These are phyloP conservation scores for Rattus rattus DNA, from an alignment of 2,113 vertebrate genomes.

Conservation along the genomic window DNA sequence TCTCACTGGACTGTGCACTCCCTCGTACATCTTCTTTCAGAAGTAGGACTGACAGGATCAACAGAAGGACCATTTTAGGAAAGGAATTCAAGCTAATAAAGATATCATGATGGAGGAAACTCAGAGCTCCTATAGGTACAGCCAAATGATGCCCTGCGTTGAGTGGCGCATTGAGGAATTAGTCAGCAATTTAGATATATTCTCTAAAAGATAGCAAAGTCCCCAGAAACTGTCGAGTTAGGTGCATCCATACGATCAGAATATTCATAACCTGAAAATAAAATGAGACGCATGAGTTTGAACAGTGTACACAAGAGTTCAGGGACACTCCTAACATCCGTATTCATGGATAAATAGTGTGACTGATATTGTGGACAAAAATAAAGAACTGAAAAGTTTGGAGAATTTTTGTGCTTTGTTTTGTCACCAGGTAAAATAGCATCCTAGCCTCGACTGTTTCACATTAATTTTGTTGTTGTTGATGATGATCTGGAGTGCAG, in stretches of 20 bases:
- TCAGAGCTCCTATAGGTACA: constrained; percentile 47
- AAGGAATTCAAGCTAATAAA: constrained; percentile 86
- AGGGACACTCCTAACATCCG: not conserved
- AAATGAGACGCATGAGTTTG: constrained; percentile 39
- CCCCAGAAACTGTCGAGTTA: constrained; percentile 70
- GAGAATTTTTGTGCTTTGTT: not conserved
- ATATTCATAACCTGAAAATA: constrained; percentile 86
- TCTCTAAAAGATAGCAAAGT: constrained; percentile 79
- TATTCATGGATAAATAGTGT: not conserved
- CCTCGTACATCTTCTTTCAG: constrained; percentile 88
- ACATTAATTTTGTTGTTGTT: constrained; percentile 20
- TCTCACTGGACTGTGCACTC: constrained; percentile 92
- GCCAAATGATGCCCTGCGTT: constrained; percentile 66
- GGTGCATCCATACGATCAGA: constrained; percentile 75
- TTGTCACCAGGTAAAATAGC: not conserved
- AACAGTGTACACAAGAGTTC: not conserved
- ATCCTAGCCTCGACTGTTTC: not conserved
- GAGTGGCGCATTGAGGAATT: constrained; percentile 58
- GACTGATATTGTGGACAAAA: not conserved
- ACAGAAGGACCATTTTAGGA: constrained; percentile 91
- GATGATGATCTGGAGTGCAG: not conserved
- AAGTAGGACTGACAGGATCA: constrained; percentile 87
- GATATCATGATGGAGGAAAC: constrained; percentile 84
- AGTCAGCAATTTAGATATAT: constrained; percentile 71
- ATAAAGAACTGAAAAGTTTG: not conserved